Percentiles rank a stretch among this genome's conserved stretches.
Evolutionary conservation across 2,797 vertebrate species (phyloP).

Genomic region (Eulemur albifrons): DNA sequence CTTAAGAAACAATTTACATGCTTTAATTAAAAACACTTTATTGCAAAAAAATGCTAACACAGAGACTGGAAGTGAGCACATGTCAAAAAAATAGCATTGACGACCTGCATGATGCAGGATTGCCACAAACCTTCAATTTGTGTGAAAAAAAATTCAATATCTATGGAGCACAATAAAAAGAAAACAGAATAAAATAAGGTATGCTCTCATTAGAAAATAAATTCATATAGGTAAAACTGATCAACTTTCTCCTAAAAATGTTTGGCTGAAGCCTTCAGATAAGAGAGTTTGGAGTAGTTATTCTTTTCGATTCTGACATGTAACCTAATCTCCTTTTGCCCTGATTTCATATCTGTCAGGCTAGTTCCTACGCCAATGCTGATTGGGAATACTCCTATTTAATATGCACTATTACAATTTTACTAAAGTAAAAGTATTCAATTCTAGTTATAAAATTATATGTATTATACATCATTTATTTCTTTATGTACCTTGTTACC

Average conservation of each 20-base stretch:
- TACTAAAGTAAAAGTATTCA: background rate
- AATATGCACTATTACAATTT: background rate
- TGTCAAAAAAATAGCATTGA: background rate
- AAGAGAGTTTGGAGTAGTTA: background rate
- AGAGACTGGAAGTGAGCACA: background rate
- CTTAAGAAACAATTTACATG: background rate
- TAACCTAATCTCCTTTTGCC: background rate
- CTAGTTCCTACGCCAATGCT: background rate
- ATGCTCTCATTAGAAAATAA: background rate
- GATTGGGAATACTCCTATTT: background rate
- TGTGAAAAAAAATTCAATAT: background rate
- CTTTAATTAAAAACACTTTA: background rate
- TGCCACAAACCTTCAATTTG: background rate
- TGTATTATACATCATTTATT: background rate
- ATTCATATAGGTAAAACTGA: background rate
- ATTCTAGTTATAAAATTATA: background rate
- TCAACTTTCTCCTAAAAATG: background rate
- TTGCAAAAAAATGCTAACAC: background rate
- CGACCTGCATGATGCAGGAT: background rate
- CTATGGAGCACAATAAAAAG: background rate
- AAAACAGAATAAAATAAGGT: background rate
- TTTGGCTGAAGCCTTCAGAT: fast-evolving
- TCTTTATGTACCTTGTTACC: background rate
- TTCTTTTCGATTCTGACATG: background rate
- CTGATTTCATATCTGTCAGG: background rate